Base-by-base conservation (phyloP, 92 coral and sea anemone species). In the Epizoanthus illoricatus region DNA sequence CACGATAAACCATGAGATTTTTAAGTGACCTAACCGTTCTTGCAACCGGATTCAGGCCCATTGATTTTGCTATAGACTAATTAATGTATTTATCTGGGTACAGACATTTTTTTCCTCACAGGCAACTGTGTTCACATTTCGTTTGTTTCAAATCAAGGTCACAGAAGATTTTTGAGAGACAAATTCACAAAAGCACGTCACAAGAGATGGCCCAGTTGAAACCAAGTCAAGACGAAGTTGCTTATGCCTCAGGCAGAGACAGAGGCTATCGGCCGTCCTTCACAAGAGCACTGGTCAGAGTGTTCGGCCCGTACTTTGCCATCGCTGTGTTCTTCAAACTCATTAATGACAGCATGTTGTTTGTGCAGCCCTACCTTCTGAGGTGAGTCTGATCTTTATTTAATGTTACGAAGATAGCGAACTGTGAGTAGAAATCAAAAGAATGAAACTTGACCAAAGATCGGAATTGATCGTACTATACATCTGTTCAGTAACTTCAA, bases 311-410 rank as follows among this genome's bases (percentile, higher is more conserved):
- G 5, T 89, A 86, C 81, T 89, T 94, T 88, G 69, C 88, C 1
- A 57, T 87, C 17, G 92, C 91, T 12, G 49, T 87, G 16, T 19
- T 94, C 64, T 83, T 87, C 81, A 92, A 92, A 79, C 87, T 94
- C 39, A 33, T 86, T 43, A 71, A 88, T 60, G 92, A 84, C 75
- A 73, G 76, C 15, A 60, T 94, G 80, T 47, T 94, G 78, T 92
- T 94, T 84, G 87, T 90, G 61, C 98, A 94, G 65, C 98, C 98
- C 0, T 91, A 94, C 55, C 90, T 94, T 5, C 71, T 94, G 39
- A 89, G 97, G 98, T 94, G 86, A 47, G 91, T 69, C 12, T 28
- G 36, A 28, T 28, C 36, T 2, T 20, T 45, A 21, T 19, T 36
- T 19, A 7, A 71, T 18, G 75, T 2, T 40, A 39, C 7, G 15